These are phyloP conservation scores for Drosophila ambigua DNA, from an alignment of 1,140 invertebrate species.

Conservation along the genomic window DNA sequence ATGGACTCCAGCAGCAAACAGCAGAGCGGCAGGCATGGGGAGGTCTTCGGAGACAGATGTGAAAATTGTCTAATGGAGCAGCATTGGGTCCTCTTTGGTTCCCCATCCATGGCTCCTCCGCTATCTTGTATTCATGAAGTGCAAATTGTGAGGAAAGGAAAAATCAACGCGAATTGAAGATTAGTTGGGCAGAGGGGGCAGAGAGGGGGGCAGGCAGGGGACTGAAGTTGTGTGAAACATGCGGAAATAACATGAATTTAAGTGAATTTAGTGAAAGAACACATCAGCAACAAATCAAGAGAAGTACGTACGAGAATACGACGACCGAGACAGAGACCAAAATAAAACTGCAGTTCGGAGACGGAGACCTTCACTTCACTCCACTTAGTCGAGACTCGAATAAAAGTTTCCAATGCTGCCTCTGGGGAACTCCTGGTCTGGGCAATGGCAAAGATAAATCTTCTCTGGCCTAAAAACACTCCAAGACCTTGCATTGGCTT, in stretches of 20 bases:
- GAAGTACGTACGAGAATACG: background rate
- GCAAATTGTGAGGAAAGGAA: constrained; percentile 71
- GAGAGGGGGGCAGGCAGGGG: constrained; percentile 4
- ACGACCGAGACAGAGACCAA: constrained; percentile 2
- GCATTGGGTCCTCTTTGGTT: constrained; percentile 10
- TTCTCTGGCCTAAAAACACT: constrained; percentile 3
- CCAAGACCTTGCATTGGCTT: constrained; percentile 10
- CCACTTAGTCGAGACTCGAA: no score
- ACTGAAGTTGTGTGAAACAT: constrained; percentile 62
- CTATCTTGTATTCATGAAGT: constrained; percentile 76
- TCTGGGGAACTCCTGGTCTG: background rate
- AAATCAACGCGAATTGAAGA: constrained; percentile 25
- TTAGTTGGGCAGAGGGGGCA: constrained; percentile 14
- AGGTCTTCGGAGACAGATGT: constrained; percentile 58
- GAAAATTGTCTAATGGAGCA: constrained; percentile 79
- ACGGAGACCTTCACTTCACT: constrained; percentile 10
- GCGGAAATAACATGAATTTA: constrained; percentile 80
- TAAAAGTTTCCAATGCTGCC: no score
- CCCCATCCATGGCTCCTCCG: background rate
- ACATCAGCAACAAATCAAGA: constrained; percentile 74
- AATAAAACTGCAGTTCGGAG: constrained; percentile 11
- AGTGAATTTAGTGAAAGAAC: constrained; percentile 81
- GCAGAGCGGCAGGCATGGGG: constrained; percentile 47
- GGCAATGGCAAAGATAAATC: constrained; percentile 34
- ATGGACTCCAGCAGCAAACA: constrained; percentile 13